A percentile compares a stretch with the other conserved stretches of the same genome.
Conservation (phyloP, 2,888 invertebrate species). For the Autographa pulchrina region DNA sequence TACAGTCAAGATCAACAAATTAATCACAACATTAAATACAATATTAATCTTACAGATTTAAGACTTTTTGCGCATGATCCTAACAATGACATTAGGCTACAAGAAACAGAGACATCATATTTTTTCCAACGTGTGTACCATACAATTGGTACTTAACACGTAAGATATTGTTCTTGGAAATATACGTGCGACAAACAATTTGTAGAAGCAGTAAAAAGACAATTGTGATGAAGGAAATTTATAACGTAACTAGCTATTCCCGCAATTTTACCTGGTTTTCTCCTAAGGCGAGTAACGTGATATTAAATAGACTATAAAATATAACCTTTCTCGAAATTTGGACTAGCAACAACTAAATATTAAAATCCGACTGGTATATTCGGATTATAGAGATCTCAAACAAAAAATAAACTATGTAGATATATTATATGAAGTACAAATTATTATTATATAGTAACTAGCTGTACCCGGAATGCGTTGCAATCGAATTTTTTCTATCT, state of each 20-base stretch:
- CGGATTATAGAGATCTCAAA: too few relatives aligned
- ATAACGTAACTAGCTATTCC: neutral
- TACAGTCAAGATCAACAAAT: neutral
- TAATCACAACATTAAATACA: neutral
- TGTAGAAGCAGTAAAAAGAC: slow-evolving; percentile 26
- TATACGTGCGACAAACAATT: slow-evolving; percentile 29
- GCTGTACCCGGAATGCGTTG: too few relatives aligned
- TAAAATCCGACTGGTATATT: too few relatives aligned
- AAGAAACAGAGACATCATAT: slow-evolving; percentile 15
- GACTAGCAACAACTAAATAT: too few relatives aligned
- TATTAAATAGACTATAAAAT: too few relatives aligned
- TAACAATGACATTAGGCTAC: neutral
- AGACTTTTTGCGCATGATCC: neutral
- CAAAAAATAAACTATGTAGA: too few relatives aligned
- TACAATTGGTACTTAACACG: slow-evolving; percentile 31
- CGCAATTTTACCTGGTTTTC: too few relatives aligned
- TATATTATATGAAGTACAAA: too few relatives aligned
- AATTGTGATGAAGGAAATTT: slow-evolving; percentile 13
- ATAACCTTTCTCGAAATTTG: too few relatives aligned
- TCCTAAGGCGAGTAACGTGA: too few relatives aligned
- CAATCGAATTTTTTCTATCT: too few relatives aligned
- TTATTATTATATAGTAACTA: too few relatives aligned
- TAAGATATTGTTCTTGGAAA: slow-evolving; percentile 43
- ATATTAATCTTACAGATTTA: neutral
- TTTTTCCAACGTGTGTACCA: slow-evolving; percentile 14